Conservation (phyloP, 2,113 vertebrate genomes). For the Gavialis gangeticus region DNA sequence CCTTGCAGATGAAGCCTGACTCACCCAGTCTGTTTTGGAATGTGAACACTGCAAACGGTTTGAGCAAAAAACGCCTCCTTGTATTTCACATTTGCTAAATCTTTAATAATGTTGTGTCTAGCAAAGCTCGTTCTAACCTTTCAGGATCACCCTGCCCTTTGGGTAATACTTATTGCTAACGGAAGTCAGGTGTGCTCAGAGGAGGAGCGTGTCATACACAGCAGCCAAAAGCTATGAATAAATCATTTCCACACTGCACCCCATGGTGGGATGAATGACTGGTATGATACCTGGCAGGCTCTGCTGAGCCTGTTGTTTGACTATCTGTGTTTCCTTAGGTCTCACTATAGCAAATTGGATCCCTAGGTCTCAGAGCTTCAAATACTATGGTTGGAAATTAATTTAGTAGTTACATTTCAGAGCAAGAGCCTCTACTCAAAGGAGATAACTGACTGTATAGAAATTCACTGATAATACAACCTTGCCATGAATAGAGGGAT, state of each 20-base stretch:
- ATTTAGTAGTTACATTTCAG: not conserved
- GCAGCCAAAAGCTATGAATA: not conserved
- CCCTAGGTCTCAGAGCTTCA: not conserved
- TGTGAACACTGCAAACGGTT: accelerated
- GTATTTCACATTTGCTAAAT: not conserved
- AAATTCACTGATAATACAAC: not conserved
- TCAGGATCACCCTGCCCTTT: accelerated
- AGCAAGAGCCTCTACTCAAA: not conserved
- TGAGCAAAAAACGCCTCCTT: not conserved
- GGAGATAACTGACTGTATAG: not conserved
- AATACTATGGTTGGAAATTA: not conserved
- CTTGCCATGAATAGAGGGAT: not conserved
- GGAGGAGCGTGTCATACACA: not conserved
- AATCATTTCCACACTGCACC: not conserved
- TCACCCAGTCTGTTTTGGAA: slow-evolving; percentile 29
- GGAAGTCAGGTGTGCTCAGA: not conserved
- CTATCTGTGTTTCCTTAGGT: not conserved
- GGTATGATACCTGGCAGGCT: not conserved
- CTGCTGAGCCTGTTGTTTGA: not conserved
- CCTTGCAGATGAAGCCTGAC: slow-evolving; percentile 11
- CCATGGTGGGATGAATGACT: not conserved
- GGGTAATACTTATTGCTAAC: not conserved
- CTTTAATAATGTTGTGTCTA: slow-evolving; percentile 5
- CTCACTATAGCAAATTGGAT: not conserved
- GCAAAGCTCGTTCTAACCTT: slow-evolving; percentile 8